A percentile compares a stretch with the other conserved stretches of the same genome.
Evolutionary conservation across 2,113 vertebrate genomes (phyloP).

Genomic region (Felis chaus): DNA sequence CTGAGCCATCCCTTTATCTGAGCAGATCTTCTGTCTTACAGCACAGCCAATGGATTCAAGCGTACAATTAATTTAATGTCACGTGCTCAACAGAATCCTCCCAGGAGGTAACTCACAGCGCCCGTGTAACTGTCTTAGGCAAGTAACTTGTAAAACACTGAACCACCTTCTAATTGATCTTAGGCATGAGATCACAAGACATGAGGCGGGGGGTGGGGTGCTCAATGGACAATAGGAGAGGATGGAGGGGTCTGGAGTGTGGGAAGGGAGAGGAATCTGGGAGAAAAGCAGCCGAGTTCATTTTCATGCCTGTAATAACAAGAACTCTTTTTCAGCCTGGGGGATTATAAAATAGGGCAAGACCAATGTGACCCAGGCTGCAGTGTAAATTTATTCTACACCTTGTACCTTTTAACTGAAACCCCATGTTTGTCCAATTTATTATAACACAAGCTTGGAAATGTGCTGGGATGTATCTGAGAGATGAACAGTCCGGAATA

Average conservation of each 20-base stretch:
- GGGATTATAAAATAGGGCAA: not conserved
- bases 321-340: not conserved
- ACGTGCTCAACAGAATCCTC: not conserved
- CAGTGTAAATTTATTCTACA: not conserved
- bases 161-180: not conserved
- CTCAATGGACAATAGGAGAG: not conserved
- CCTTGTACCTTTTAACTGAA: not conserved
- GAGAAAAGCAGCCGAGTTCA: not conserved
- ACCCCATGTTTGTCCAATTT: not conserved
- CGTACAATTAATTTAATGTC: not conserved
- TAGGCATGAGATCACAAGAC: not conserved
- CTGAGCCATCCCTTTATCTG: not conserved
- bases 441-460: not conserved
- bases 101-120: fast-evolving
- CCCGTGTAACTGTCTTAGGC: not conserved
- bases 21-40: not conserved
- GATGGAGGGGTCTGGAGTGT: not conserved
- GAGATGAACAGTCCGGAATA: not conserved
- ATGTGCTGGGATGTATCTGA: not conserved
- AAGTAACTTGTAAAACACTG: not conserved
- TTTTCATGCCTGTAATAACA: not conserved
- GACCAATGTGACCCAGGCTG: not conserved
- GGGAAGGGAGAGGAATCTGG: not conserved
- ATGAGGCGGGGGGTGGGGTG: not conserved
- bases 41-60: not conserved